Base-by-base conservation (phyloP, 2,888 invertebrate species). In the Carabus problematicus region DNA sequence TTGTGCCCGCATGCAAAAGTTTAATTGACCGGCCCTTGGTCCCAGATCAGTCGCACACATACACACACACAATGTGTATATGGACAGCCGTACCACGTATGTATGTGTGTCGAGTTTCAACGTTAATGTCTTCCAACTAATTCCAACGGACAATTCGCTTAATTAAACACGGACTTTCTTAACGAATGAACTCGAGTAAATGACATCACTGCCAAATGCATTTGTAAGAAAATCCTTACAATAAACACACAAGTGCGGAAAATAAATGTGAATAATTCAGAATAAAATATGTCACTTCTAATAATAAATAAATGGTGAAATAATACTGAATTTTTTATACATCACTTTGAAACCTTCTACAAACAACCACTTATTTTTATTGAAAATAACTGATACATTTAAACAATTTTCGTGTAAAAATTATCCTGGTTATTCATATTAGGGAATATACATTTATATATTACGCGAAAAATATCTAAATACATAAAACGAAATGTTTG, bases 1-100 rank as follows among this genome's bases (percentile, higher is more conserved):
- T 19, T n/a, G 55, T 18, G 64, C 64, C 64, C 64, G 64, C 64
- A 64, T 64, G 43, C 64, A 64, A 64, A 64, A 64, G 64, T 64
- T 64, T 55, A 64, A 64, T 64, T 64, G 64, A 56, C 64, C 64
- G 19, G 55, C 54, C 42, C 52, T 63, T 63, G 12, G 52, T 52
- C 18, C 52, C 29, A 52, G 16, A 52, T 52, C 14, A 14, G 60
- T 14, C 45, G 40, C 11, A 39, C 29, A 29, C 29, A 29, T 61
- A 40, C 45, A 49, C 61, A 61, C 29, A 47, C 29, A 39, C 47
- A 16, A 12, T 29, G 2, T 8, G 8, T 19, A 14, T 14, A 56
- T 12, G 40, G 39, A 56, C 56, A 40, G 56, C 12, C 45, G 40
- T 29, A 29, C 6, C 6, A 29, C 6, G 29, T 29, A 6, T 29